phyloP scores from a whole-genome alignment of 2,113 vertebrate species.

The Megatriorchis doriae region DNA sequence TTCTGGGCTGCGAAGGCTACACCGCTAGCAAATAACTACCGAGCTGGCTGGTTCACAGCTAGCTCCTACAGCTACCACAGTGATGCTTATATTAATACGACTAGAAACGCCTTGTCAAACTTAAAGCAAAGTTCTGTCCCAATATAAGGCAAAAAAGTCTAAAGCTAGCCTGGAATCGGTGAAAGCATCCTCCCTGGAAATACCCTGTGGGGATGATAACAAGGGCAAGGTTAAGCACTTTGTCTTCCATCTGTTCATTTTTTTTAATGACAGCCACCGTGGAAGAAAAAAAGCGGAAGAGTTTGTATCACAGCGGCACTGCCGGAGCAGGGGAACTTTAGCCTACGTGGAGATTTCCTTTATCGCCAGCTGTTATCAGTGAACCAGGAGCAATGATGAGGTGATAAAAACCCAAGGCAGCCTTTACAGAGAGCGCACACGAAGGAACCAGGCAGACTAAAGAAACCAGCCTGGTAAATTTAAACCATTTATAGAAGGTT shows the following conservation, averaged over 20 bases:
- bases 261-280: not conserved
- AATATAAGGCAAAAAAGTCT: not conserved
- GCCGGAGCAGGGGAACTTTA: not conserved
- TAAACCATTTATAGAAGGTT: not conserved
- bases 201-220: not conserved
- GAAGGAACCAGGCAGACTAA: not conserved
- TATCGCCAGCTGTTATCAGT: not conserved
- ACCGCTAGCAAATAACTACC: not conserved
- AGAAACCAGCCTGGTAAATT: not conserved
- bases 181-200: not conserved
- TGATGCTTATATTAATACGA: fast-evolving
- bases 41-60: not conserved
- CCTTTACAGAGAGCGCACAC: not conserved
- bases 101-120: not conserved
- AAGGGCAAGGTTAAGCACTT: not conserved
- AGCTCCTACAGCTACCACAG: not conserved
- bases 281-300: not conserved
- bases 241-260: not conserved
- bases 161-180: not conserved
- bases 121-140: not conserved
- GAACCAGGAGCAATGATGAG: not conserved
- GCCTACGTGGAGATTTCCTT: not conserved
- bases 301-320: not conserved
- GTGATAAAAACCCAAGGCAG: not conserved
- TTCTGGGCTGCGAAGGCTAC: not conserved